Evolutionary conservation across 2,797 vertebrate genomes (phyloP).

Genomic region (Hoplostethus atlanticus): DNA sequence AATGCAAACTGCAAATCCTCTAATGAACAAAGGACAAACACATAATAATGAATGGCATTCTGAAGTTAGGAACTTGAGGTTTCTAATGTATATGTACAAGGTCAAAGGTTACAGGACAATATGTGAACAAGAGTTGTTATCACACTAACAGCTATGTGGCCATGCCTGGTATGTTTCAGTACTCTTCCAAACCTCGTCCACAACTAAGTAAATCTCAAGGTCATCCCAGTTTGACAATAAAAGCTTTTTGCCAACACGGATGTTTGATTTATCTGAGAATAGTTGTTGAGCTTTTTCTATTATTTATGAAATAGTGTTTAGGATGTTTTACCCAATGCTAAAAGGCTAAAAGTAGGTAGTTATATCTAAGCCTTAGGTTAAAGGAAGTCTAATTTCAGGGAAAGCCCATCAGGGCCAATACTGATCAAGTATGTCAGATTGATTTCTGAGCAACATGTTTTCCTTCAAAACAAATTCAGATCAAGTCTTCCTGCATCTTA

Average conservation of each 20-base stretch:
- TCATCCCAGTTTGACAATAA: neutral
- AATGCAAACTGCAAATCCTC: too few species aligned
- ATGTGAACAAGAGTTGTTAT: too few species aligned
- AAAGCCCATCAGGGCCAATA: neutral
- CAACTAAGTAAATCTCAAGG: neutral
- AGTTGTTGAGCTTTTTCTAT: neutral
- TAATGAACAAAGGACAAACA: too few species aligned
- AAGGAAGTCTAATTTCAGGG: neutral
- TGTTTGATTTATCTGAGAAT: neutral
- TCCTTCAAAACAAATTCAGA: neutral
- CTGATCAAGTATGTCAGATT: neutral
- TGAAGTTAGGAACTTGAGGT: too few species aligned
- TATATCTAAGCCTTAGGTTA: neutral
- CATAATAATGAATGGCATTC: too few species aligned
- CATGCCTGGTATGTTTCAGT: too few species aligned
- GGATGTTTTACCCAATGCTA: neutral
- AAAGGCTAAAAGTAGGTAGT: neutral
- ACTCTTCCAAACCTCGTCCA: too few species aligned
- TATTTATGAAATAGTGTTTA: conserved; percentile 1
- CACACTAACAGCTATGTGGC: too few species aligned
- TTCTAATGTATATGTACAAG: too few species aligned
- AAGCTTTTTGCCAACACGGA: neutral
- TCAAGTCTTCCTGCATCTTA: too few species aligned
- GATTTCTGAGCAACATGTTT: neutral
- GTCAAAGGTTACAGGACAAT: too few species aligned